Base-by-base conservation (phyloP, 2,888 invertebrate genomes). In the Tetanocera ferruginea region DNA sequence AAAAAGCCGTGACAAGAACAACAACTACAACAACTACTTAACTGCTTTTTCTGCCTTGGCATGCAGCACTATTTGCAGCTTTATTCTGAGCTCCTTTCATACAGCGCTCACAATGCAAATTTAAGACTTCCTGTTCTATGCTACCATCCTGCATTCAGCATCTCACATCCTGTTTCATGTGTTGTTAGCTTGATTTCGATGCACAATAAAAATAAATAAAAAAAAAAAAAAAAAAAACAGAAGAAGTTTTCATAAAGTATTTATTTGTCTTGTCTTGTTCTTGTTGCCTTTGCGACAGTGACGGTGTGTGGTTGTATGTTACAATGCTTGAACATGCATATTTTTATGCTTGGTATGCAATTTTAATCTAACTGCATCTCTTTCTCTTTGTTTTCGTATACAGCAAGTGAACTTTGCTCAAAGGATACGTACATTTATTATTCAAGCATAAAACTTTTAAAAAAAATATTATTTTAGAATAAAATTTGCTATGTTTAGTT, bases 201-300 rank as follows among this genome's bases (percentile, higher is more conserved):
- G 28, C 60, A 28, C 11, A 60, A 60, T 25, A 28, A 60, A 60
- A 25, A 25, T 0, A 14, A 25, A 23, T 9, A 11, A 57, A 0
- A 3, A 14, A 3, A 43, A 43, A 43, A 37, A 37, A 8, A 37
- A 37, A 37, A 37, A 37, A 8, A 37, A 23, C 23, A 19, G 11
- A 14, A 2, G 14, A 57, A 57, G 11, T 60, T 60, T 60, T 60
- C 11, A 25, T 60, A 60, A 28, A 60, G 17, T 28, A 60, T 60
- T 60, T 60, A 60, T 60, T 60, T 60, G 60, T 28, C 17, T 25
- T 19, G 67, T 23, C 14, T 67, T 67, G 23, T 67, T 67, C 23
- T 49, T 43, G 67, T 43, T 37, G 25, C 14, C 8, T n/a, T 43
- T 37, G 19, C 25, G 37, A 37, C 8, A 19, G 19, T 14, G 2